Evolutionary conservation across 2,888 invertebrate species (phyloP).

Genomic region (Clistopyga incitator): DNA sequence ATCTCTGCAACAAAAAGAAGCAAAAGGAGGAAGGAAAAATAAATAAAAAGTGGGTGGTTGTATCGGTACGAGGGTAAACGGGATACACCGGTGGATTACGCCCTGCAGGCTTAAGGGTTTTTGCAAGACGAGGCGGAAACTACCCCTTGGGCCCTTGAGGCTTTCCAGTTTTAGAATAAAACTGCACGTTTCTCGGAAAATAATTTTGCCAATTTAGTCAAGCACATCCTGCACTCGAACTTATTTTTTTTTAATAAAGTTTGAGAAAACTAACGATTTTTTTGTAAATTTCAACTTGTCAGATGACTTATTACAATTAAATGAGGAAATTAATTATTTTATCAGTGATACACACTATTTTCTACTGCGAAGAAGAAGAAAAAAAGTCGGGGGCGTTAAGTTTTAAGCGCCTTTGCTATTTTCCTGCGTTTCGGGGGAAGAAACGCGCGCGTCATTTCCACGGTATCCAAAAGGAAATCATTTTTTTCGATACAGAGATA

Average conservation of each 20-base stretch:
- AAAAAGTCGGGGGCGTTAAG: not conserved
- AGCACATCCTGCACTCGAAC: no score
- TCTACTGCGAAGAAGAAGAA: no score
- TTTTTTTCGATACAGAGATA: constrained; percentile 4
- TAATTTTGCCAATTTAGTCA: no score
- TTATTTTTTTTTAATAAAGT: no score
- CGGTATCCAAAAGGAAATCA: constrained; percentile 16
- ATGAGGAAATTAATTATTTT: no score
- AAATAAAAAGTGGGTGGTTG: constrained; percentile 36
- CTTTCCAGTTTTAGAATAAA: no score
- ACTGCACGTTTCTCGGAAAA: no score
- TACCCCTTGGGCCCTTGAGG: no score
- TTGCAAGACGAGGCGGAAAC: not conserved
- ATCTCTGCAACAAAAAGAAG: not conserved
- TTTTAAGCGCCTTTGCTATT: not conserved
- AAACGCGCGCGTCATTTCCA: not conserved
- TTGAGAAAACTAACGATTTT: no score
- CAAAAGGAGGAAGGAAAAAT: not conserved
- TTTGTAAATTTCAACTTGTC: no score
- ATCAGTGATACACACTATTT: no score
- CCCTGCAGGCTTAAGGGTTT: not conserved
- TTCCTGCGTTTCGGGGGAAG: not conserved
- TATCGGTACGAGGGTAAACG: constrained; percentile 44
- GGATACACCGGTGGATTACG: constrained; percentile 55
- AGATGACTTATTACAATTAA: no score